These are phyloP conservation scores for Orycteropus afer DNA, from an alignment of 2,113 vertebrate genomes.

Conservation along the genomic window DNA sequence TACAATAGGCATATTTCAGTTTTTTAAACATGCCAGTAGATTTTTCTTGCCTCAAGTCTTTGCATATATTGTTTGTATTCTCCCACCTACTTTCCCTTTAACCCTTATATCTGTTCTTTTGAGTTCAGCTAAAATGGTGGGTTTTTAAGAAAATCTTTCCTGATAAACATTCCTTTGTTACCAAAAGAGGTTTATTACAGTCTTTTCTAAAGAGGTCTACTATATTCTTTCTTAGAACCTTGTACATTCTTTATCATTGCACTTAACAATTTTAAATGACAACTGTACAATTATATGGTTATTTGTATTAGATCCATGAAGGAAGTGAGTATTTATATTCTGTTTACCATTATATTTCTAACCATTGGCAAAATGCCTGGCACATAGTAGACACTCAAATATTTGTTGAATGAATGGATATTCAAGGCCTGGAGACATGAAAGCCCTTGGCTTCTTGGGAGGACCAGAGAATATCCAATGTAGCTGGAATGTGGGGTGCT, in stretches of 20 bases:
- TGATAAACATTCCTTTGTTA: neutral
- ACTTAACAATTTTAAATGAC: neutral
- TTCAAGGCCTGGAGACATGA: neutral
- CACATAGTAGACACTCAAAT: neutral
- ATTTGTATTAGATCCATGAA: neutral
- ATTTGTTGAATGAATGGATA: neutral
- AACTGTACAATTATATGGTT: neutral
- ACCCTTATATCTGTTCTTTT: neutral
- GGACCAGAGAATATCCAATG: neutral
- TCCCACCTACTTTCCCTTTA: neutral
- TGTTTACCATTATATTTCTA: neutral
- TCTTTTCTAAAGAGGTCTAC: too few species aligned
- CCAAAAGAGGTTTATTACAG: slow-evolving; percentile 27
- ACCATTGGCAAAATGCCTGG: neutral
- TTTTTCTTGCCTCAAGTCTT: neutral
- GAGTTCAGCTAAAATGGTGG: neutral
- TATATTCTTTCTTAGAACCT: neutral
- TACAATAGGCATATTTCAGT: neutral
- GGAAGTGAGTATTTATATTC: neutral
- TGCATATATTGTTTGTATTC: neutral
- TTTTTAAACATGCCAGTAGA: neutral
- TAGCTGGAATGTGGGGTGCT: neutral
- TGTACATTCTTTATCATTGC: neutral
- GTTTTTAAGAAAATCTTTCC: slow-evolving; percentile 43
- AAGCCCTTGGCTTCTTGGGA: neutral